phyloP scores from a whole-genome alignment of 1,140 invertebrate species.

The Rhynchophorus ferrugineus region DNA sequence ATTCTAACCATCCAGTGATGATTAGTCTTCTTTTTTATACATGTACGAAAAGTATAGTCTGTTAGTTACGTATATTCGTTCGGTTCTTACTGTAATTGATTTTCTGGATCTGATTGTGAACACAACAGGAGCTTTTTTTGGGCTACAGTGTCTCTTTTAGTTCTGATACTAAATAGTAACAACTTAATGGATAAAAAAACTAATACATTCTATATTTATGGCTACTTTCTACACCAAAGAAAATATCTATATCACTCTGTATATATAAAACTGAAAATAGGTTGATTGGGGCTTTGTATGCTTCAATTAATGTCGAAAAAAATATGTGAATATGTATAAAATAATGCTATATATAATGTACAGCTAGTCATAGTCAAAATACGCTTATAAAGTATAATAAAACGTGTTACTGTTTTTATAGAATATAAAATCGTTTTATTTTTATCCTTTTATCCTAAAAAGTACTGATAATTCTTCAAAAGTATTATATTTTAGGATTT shows the following conservation, averaged over 20 bases:
- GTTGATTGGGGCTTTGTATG: slow-evolving; percentile 17
- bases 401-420: slow-evolving; percentile 42
- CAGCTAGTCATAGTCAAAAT: slow-evolving; percentile 43
- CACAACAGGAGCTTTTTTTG: slow-evolving; percentile 12
- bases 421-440: slow-evolving; percentile 37
- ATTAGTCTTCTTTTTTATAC: too few relatives aligned
- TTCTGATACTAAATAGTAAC: slow-evolving; percentile 7
- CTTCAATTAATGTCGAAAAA: slow-evolving; percentile 26
- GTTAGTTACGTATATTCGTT: too few relatives aligned
- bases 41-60: too few relatives aligned
- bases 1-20: too few relatives aligned
- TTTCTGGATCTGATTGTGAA: slow-evolving; percentile 1
- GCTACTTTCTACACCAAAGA: slow-evolving; percentile 40
- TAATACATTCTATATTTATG: slow-evolving; percentile 28
- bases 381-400: slow-evolving; percentile 42
- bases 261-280: slow-evolving; percentile 35
- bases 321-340: slow-evolving; percentile 41
- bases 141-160: slow-evolving; percentile 11
- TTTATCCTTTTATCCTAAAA: neutral
- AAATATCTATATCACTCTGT: slow-evolving; percentile 36
- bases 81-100: too few relatives aligned
- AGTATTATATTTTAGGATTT: too few relatives aligned
- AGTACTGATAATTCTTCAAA: too few relatives aligned
- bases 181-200: slow-evolving; percentile 14
- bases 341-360: slow-evolving; percentile 42